A percentile compares a stretch with the other conserved stretches of the same genome.
phyloP scores from a whole-genome alignment of 2,888 invertebrate species.

The Drosophila conformis region DNA sequence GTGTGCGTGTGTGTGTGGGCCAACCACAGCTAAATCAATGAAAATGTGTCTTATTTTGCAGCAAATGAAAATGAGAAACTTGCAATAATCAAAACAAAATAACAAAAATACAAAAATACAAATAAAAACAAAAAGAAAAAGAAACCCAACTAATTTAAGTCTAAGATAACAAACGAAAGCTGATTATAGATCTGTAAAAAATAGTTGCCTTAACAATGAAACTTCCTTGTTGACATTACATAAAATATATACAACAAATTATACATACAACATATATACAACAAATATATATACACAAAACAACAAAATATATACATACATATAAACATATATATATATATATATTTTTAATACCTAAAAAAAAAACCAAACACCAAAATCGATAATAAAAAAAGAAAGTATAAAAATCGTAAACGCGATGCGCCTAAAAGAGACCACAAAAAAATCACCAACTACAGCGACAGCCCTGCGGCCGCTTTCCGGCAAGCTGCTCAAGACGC shows the following conservation, averaged over 20 bases:
- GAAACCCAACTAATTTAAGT: slow-evolving; percentile 20
- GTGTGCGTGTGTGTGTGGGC: slow-evolving; percentile 14
- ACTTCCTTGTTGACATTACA: slow-evolving; percentile 74
- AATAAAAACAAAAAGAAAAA: slow-evolving; percentile 18
- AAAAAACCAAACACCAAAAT: slow-evolving; percentile 18
- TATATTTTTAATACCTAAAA: slow-evolving; percentile 47
- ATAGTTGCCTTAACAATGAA: slow-evolving; percentile 77
- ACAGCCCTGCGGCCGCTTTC: slow-evolving; percentile 49
- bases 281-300: slow-evolving; percentile 44
- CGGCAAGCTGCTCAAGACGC: slow-evolving; percentile 60
- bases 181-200: slow-evolving; percentile 37
- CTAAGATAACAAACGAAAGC: slow-evolving; percentile 30
- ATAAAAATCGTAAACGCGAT: slow-evolving; percentile 34
- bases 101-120: background rate
- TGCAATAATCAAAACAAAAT: slow-evolving; percentile 33
- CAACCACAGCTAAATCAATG: slow-evolving; percentile 12
- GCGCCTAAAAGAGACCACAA: slow-evolving; percentile 76
- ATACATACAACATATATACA: slow-evolving; percentile 46
- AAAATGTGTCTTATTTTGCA: slow-evolving; percentile 19
- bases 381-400: slow-evolving; percentile 21
- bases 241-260: slow-evolving; percentile 43
- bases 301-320: slow-evolving; percentile 48
- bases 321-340: slow-evolving; percentile 26
- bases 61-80: slow-evolving; percentile 38
- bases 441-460: slow-evolving; percentile 49